Percentiles rank a stretch among this genome's conserved stretches.
Conservation (phyloP, 1,140 invertebrate species). For the Maconellicoccus hirsutus region DNA sequence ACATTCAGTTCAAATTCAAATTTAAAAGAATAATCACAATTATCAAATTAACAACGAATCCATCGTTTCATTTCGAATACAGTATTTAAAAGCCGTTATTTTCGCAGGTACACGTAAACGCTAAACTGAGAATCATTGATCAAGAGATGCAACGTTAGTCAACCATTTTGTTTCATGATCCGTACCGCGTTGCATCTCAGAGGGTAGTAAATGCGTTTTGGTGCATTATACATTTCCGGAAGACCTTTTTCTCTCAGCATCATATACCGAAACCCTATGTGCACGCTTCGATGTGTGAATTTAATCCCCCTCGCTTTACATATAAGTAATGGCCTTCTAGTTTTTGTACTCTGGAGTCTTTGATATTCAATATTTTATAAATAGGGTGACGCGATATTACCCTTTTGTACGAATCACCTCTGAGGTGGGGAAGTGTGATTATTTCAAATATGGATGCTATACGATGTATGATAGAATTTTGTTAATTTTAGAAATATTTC, state of each 20-base stretch:
- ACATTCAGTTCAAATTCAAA: too few species aligned
- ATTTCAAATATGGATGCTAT: neutral
- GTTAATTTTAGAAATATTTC: too few species aligned
- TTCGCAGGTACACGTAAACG: neutral
- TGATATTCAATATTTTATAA: constrained; percentile 9
- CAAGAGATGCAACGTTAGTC: neutral
- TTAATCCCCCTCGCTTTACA: neutral
- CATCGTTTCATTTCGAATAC: too few species aligned
- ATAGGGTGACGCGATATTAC: neutral
- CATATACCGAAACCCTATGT: neutral
- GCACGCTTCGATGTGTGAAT: constrained; percentile 2
- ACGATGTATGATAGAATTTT: neutral
- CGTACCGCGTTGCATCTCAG: neutral
- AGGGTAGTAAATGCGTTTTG: constrained; percentile 6
- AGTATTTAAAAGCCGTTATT: too few species aligned
- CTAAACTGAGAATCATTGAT: neutral
- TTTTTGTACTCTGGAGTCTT: neutral
- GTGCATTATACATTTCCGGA: neutral
- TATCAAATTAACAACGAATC: too few species aligned
- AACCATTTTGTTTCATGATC: neutral
- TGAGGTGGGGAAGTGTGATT: neutral
- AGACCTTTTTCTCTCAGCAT: neutral
- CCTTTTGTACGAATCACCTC: neutral
- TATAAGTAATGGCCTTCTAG: neutral
- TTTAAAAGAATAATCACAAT: too few species aligned